A percentile compares a stretch with the other conserved stretches of the same genome.
Evolutionary conservation across 1,140 invertebrate genomes (phyloP).

Genomic region (Philaenus spumarius): DNA sequence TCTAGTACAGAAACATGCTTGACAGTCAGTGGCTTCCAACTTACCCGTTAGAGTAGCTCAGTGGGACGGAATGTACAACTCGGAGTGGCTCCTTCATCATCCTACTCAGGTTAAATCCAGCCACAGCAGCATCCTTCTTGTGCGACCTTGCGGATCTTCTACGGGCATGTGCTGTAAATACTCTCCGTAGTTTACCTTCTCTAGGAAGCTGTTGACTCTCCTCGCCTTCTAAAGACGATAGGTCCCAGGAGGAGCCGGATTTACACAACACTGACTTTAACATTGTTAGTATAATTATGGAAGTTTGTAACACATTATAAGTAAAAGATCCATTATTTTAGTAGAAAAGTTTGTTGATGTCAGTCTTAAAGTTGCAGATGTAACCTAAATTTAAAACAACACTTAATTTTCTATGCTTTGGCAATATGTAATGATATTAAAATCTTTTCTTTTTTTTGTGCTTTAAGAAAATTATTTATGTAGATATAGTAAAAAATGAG

Average conservation of each 20-base stretch:
- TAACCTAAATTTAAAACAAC: no score
- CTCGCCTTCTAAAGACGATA: constrained; percentile 14
- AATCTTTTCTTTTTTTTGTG: no score
- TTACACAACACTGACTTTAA: constrained; percentile 24
- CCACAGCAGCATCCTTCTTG: constrained; percentile 31
- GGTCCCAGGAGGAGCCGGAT: constrained; percentile 25
- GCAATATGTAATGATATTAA: no score
- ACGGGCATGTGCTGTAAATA: constrained; percentile 40
- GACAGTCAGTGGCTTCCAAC: no score
- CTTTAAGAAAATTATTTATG: no score
- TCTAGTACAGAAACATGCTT: no score
- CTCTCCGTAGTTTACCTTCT: constrained; percentile 38
- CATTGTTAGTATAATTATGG: not conserved
- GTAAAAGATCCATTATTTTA: not conserved
- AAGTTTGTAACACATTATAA: not conserved
- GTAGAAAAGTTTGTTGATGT: not conserved
- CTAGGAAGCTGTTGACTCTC: constrained; percentile 19
- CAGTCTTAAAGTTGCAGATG: not conserved
- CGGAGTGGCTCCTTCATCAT: constrained; percentile 43
- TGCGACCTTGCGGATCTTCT: constrained; percentile 23
- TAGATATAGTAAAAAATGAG: no score
- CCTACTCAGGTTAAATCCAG: constrained; percentile 36
- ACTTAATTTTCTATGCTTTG: no score
- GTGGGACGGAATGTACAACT: constrained; percentile 42
- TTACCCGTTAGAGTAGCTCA: constrained; percentile 39